Conservation (phyloP, 1,140 invertebrate species). For the Meteorus sp. region DNA sequence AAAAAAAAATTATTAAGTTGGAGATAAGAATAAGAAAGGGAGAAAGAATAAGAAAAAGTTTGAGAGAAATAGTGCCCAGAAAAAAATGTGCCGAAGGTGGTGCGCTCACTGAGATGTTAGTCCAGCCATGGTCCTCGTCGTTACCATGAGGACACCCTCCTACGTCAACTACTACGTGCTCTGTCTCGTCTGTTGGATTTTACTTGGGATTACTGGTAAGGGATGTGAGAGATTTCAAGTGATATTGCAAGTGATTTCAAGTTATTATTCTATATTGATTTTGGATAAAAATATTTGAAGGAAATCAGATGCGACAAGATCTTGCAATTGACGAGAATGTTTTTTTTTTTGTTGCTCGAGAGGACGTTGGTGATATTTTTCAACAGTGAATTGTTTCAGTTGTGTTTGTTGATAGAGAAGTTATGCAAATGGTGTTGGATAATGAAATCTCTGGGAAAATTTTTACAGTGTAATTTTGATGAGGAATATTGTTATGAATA, state of each 20-base stretch:
- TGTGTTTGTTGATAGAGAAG: too few species aligned
- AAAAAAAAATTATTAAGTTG: too few species aligned
- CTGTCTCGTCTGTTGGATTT: slow-evolving; percentile 57
- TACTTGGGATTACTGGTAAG: slow-evolving; percentile 58
- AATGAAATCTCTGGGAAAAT: too few species aligned
- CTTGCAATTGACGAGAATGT: too few species aligned
- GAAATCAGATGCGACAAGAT: too few species aligned
- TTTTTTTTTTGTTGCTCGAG: too few species aligned
- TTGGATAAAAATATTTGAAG: too few species aligned
- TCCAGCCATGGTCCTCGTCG: slow-evolving; percentile 39
- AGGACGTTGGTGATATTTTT: not conserved
- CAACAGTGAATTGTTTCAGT: not conserved
- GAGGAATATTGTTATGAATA: too few species aligned
- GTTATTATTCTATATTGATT: not conserved
- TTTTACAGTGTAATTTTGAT: too few species aligned
- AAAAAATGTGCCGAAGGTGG: slow-evolving; percentile 23
- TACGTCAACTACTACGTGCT: slow-evolving; percentile 58
- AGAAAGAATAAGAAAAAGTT: not conserved
- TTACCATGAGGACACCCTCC: slow-evolving; percentile 57
- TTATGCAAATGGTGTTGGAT: too few species aligned
- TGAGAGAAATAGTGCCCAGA: not conserved
- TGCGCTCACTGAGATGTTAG: slow-evolving; percentile 32
- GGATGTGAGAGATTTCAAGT: not conserved
- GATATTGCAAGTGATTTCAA: not conserved
- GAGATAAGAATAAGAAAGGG: not conserved